Evolutionary conservation across 92 coral and sea anemone genomes (phyloP), one percentile per base, ranked within the genome.

Genomic region (Chrysogorgia sp.): DNA sequence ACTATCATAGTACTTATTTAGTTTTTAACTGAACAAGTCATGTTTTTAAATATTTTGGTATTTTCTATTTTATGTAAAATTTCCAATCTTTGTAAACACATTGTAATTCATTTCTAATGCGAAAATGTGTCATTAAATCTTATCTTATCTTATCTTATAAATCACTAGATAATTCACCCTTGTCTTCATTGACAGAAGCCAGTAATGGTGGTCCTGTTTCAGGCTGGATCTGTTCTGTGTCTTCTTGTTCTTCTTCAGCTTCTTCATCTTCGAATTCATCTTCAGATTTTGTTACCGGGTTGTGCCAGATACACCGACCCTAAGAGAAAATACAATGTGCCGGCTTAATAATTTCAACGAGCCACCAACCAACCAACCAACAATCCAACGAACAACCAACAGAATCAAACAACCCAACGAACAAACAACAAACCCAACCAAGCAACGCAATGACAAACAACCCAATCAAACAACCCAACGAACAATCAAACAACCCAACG

Each of bases 291-390:
- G 88, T 90, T 23, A 94, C 88, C 10, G 98, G 98, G 63, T 94
- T 91, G 74, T 87, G 92, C 98, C 98, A 94, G 41, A 86, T 86
- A 53, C 98, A 94, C n/a, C 98, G 96, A 78, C 98, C 98, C 98
- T 94, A 58, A 17, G 50, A 67, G 22, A 34, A 33, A 45, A 32
- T 34, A 24, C 7, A 26, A 4, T 55, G 1, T 43, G 22, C 0
- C 24, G 24, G 17, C 26, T 22, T 71, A 30, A 52, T 33, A 14
- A 17, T 25, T 29, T 13, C 3, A 7, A 3, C 61, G 24, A 9
- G 47, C 4, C 8, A 35, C 35, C 7, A 2, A 24, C 3, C 21
- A 63, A 8, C 40, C 35, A 30, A n/a, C n/a, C n/a, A n/a, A n/a
- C 35, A 4, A 56, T n/a, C 10, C 17, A 19, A 3, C 15, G 37